Conservation (phyloP, 2,797 vertebrate species). For the Sphenodon punctatus region DNA sequence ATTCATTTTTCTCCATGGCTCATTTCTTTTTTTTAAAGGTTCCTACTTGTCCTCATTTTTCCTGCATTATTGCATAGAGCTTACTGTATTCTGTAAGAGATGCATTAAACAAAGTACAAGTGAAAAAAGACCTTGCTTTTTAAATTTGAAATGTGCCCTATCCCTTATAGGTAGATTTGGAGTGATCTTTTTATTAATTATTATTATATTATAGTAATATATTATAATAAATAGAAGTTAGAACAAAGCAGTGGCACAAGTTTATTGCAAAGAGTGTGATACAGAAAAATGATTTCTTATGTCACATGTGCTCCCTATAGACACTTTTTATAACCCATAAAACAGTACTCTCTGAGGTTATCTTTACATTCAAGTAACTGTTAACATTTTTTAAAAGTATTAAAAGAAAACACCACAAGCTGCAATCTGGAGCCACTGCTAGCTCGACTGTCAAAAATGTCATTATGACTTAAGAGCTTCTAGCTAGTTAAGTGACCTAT, state of each 20-base stretch:
- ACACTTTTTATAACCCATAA: slow-evolving; percentile 12
- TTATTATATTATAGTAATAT: too few relatives aligned
- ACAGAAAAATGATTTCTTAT: not conserved
- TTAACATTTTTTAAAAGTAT: not conserved
- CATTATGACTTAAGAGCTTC: too few relatives aligned
- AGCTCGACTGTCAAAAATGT: too few relatives aligned
- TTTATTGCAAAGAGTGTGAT: not conserved
- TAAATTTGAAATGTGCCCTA: not conserved
- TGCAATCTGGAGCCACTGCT: too few relatives aligned
- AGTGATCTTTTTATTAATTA: too few relatives aligned
- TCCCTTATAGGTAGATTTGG: not conserved
- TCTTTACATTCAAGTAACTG: not conserved
- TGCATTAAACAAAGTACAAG: not conserved
- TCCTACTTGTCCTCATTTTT: slow-evolving; percentile 11
- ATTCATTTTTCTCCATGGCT: slow-evolving; percentile 28
- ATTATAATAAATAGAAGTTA: not conserved
- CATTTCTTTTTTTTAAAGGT: slow-evolving; percentile 25
- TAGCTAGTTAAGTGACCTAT: too few relatives aligned
- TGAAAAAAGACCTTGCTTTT: not conserved
- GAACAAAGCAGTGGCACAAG: not conserved
- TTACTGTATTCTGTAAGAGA: not conserved
- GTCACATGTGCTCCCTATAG: not conserved
- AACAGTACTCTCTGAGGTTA: not conserved
- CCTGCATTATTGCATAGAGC: not conserved
- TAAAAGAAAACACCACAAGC: not conserved